phyloP scores from a whole-genome alignment of 1,140 invertebrate species.

The Drosophila nannoptera region DNA sequence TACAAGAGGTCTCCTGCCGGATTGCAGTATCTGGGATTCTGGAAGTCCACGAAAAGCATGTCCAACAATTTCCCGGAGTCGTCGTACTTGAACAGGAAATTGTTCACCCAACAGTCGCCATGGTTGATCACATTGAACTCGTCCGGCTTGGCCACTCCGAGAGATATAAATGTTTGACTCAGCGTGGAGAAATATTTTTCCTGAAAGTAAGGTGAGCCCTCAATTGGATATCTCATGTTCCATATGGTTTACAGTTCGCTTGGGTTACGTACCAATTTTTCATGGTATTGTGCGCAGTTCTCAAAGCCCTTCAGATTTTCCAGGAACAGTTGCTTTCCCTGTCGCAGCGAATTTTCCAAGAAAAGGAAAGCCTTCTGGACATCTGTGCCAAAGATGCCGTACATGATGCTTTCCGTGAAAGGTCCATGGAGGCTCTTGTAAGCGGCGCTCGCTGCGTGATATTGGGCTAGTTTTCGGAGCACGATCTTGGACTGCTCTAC shows the following conservation, averaged over 20 bases:
- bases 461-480: slow-evolving; percentile 80
- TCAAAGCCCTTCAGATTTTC: slow-evolving; percentile 47
- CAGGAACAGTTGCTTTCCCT: slow-evolving; percentile 41
- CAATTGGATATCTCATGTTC: too few species aligned
- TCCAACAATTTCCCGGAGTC: slow-evolving; percentile 67
- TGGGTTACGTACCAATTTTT: slow-evolving; percentile 46
- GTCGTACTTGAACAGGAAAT: slow-evolving; percentile 81
- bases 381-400: slow-evolving; percentile 41
- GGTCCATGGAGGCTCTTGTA: slow-evolving; percentile 42
- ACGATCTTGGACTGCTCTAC: slow-evolving; percentile 80
- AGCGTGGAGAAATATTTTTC: slow-evolving; percentile 36
- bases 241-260: neutral
- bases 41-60: slow-evolving; percentile 67
- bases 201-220: slow-evolving; percentile 1
- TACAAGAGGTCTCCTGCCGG: slow-evolving; percentile 60
- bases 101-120: slow-evolving; percentile 85
- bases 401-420: slow-evolving; percentile 27
- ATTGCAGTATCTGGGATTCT: slow-evolving; percentile 57
- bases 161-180: neutral
- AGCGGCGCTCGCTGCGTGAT: slow-evolving; percentile 79
- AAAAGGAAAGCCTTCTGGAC: slow-evolving; percentile 13
- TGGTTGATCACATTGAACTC: slow-evolving; percentile 83
- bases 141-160: slow-evolving; percentile 55
- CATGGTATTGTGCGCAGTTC: slow-evolving; percentile 46
- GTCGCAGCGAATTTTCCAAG: slow-evolving; percentile 41